phyloP scores from a whole-genome alignment of 2,888 invertebrate genomes.

The Amiota communis region DNA sequence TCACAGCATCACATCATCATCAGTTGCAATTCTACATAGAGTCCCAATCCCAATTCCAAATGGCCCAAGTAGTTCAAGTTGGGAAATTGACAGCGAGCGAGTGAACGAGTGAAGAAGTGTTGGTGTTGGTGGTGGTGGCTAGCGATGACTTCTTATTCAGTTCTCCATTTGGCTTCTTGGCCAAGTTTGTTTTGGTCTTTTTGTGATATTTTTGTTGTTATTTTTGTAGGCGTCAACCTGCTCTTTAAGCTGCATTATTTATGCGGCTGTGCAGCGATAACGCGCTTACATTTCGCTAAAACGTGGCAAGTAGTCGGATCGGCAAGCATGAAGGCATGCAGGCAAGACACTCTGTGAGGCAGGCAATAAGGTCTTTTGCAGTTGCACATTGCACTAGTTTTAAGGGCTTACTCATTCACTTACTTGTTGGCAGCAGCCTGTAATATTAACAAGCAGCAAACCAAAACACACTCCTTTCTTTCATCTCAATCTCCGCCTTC shows the following conservation, averaged over 20 bases:
- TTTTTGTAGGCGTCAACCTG: constrained; percentile 73
- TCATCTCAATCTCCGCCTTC: neutral
- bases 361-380: constrained; percentile 3
- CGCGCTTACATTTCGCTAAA: constrained; percentile 58
- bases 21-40: neutral
- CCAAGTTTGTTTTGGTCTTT: constrained; percentile 30
- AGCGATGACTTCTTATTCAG: constrained; percentile 11
- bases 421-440: constrained; percentile 27
- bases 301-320: constrained; percentile 32
- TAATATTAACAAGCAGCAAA: constrained; percentile 30
- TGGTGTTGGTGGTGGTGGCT: constrained; percentile 6
- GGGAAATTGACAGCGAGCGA: constrained; percentile 11
- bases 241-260: constrained; percentile 73
- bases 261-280: constrained; percentile 71
- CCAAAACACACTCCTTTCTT: neutral
- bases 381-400: constrained; percentile 66
- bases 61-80: neutral
- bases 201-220: constrained; percentile 28
- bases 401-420: constrained; percentile 65
- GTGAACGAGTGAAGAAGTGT: neutral
- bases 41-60: neutral
- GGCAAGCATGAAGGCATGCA: neutral
- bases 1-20: neutral
- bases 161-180: constrained; percentile 22
- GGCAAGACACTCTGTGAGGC: too few species aligned